Base-by-base conservation (phyloP, 92 coral and sea anemone species). In the Isaurus tuberculatus region DNA sequence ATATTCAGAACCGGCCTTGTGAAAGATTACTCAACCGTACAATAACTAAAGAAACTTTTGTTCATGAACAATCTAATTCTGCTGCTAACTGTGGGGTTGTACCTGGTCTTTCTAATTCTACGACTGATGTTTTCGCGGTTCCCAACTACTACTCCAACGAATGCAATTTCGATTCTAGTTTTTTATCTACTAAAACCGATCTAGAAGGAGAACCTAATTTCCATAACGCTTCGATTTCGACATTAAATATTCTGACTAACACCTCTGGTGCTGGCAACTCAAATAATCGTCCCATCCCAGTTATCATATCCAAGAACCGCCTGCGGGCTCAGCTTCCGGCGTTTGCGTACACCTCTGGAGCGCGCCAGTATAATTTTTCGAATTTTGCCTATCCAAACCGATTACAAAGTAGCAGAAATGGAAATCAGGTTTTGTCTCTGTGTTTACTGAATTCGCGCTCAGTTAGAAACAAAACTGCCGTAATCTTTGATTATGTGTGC, bases 261-360 rank as follows among this genome's bases (percentile, higher is more conserved):
- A 55, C 64, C 64, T 14, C 26, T 55, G 64, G 64, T 55, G 64
- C 64, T 55, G 64, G 13, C 64, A 55, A 55, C 26, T 55, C 64
- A 55, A 55, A 6, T 55, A 55, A 55, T 55, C 64, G 64, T 55
- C 17, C 64, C 64, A 55, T 55, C 64, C 64, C 64, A 55, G 64
- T 55, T 55, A 55, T 55, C 64, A 55, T 55, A 55, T 55, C 64
- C 64, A 55, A 55, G 64, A 55, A 55, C 64, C 64, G 64, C 64
- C 64, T 7, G 64, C 64, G 26, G 64, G 64, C 17, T 14, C 64
- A 55, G 64, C 64, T 55, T 14, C 17, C 64, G 64, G 64, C n/a
- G 64, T 55, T 14, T 55, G 64, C 64, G 64, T 55, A 55, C 64
- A 55, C 64, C 64, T 6, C 64, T 55, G 64, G 64, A 55, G 64